Conservation (phyloP, 2,888 invertebrate genomes). For the Catonia carolina region DNA sequence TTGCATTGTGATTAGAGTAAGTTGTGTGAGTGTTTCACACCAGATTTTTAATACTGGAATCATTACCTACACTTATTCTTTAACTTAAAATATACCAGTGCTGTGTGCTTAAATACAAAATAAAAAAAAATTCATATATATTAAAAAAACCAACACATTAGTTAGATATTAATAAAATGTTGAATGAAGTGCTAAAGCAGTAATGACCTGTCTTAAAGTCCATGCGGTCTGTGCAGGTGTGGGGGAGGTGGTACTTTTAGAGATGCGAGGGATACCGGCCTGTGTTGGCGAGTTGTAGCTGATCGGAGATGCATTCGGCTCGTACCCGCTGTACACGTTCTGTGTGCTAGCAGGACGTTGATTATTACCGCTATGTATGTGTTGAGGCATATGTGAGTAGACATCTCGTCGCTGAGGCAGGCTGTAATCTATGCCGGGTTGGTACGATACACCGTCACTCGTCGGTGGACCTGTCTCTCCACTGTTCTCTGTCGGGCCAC, state of each 20-base stretch:
- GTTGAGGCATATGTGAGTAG: constrained; percentile 39
- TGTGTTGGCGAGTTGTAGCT: constrained; percentile 57
- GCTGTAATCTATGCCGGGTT: constrained; percentile 66
- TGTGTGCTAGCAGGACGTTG: constrained; percentile 60
- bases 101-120: too few relatives aligned
- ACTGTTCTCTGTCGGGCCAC: constrained; percentile 15
- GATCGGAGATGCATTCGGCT: constrained; percentile 67
- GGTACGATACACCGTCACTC: constrained; percentile 43
- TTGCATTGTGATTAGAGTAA: too few relatives aligned
- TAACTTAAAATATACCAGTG: too few relatives aligned
- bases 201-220: constrained; percentile 55
- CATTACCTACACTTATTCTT: too few relatives aligned
- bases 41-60: too few relatives aligned
- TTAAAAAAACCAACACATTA: neutral
- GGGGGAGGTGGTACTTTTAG: constrained; percentile 63
- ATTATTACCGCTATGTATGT: constrained; percentile 39
- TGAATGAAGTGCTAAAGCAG: constrained; percentile 10
- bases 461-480: constrained; percentile 25
- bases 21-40: too few relatives aligned
- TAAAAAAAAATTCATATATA: too few relatives aligned
- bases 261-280: constrained; percentile 54
- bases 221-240: constrained; percentile 62
- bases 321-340: constrained; percentile 64
- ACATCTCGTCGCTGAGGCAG: constrained; percentile 56
- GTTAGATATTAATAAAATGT: neutral